Conservation (phyloP, 2,888 invertebrate species). For the Diogma glabrata region DNA sequence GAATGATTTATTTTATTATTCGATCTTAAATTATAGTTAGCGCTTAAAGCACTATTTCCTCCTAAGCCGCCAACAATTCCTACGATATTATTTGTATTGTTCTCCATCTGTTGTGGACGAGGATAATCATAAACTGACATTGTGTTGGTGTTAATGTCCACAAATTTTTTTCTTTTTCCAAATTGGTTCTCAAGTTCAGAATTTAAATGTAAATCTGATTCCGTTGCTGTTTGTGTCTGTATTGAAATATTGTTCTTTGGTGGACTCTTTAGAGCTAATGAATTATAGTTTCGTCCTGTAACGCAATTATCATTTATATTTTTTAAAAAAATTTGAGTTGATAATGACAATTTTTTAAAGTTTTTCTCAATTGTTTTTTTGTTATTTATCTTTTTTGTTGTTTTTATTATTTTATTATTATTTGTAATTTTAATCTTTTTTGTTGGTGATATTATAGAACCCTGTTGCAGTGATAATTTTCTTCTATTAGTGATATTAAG, state of each 20-base stretch:
- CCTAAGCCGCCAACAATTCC: not conserved
- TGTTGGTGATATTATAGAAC: not conserved
- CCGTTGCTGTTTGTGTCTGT: not conserved
- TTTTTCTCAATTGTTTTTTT: too few relatives aligned
- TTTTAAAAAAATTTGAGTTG: not conserved
- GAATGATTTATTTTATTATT: not conserved
- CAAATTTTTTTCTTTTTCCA: not conserved
- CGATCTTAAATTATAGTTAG: not conserved
- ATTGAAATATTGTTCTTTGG: not conserved
- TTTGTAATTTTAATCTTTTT: not conserved
- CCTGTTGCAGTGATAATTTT: not conserved
- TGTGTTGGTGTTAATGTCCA: not conserved
- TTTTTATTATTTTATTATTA: constrained; percentile 1
- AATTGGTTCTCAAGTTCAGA: not conserved
- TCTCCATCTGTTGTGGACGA: constrained; percentile 21
- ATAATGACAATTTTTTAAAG: constrained; percentile 2
- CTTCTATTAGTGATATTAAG: not conserved
- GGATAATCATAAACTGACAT: constrained; percentile 34
- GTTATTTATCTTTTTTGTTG: not conserved
- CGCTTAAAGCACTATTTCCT: not conserved
- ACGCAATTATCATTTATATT: not conserved
- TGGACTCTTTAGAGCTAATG: too few relatives aligned
- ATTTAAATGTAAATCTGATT: not conserved
- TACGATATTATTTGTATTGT: not conserved
- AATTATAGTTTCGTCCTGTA: not conserved